Evolutionary conservation across 2,113 vertebrate species (phyloP).

Genomic region (Chlorocebus sabaeus): DNA sequence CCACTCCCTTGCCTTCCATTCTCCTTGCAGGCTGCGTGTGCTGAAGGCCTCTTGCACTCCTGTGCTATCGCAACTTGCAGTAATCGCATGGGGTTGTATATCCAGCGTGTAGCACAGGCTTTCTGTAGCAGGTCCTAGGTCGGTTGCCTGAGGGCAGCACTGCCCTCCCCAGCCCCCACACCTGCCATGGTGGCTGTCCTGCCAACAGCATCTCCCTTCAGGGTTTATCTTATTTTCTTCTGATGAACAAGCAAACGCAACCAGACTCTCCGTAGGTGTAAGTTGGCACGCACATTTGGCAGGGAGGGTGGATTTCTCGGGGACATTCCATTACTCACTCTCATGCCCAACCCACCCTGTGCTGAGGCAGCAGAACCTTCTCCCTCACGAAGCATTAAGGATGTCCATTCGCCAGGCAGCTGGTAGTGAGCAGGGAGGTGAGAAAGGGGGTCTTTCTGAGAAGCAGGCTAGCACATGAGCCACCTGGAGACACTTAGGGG

Average conservation of each 20-base stretch:
- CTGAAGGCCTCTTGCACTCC: background rate
- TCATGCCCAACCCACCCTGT: background rate
- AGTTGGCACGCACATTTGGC: background rate
- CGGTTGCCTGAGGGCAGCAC: background rate
- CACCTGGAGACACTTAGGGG: background rate
- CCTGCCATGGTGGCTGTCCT: background rate
- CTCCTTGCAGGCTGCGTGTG: background rate
- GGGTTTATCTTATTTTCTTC: background rate
- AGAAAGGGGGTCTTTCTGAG: background rate
- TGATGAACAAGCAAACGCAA: background rate
- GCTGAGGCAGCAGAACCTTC: background rate
- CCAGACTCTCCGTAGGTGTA: background rate
- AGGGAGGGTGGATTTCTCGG: background rate
- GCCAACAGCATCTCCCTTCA: background rate
- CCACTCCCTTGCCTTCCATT: background rate
- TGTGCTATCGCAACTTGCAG: fast-evolving
- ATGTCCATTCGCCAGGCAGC: background rate
- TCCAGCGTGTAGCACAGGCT: fast-evolving
- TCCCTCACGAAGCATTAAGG: background rate
- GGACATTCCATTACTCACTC: background rate
- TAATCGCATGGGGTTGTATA: background rate
- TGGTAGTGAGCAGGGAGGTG: background rate
- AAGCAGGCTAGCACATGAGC: background rate
- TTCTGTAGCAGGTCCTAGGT: background rate
- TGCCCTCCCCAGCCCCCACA: fast-evolving